Percentiles rank a stretch among this genome's conserved stretches.
phyloP scores from a whole-genome alignment of 2,113 vertebrate genomes.

The Rhinoptilus africanus region DNA sequence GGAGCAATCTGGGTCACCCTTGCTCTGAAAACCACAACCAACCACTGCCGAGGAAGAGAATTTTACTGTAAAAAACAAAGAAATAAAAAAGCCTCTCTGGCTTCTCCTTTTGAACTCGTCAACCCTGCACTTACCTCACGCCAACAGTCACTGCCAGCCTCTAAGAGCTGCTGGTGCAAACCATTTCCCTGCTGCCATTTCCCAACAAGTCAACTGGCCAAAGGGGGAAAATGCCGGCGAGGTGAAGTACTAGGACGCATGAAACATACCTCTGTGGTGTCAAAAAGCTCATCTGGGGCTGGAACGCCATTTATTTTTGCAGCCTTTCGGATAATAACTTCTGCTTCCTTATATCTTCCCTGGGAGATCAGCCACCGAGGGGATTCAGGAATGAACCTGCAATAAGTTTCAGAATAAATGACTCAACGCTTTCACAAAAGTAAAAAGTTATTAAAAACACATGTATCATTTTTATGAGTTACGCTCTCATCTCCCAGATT shows the following conservation, averaged over 20 bases:
- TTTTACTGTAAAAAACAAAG: background rate
- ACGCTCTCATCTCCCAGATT: background rate
- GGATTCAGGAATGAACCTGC: constrained; percentile 91
- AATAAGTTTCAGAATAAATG: constrained; percentile 16
- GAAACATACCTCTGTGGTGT: constrained; percentile 72
- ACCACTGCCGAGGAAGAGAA: background rate
- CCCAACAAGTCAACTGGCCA: background rate
- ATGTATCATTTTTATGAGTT: background rate
- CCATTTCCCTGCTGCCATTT: background rate
- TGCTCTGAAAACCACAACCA: constrained; percentile 12
- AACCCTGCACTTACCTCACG: background rate
- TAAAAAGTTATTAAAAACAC: background rate
- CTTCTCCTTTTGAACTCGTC: background rate
- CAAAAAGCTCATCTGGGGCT: constrained; percentile 75
- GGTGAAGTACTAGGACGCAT: background rate
- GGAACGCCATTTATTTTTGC: constrained; percentile 80
- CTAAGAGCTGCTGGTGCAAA: background rate
- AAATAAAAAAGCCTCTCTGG: background rate
- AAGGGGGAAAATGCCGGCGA: background rate
- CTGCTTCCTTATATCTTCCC: constrained; percentile 83
- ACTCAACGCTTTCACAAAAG: background rate
- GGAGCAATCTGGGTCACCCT: background rate
- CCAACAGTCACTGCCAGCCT: background rate
- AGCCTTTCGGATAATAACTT: constrained; percentile 82
- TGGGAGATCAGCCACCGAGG: constrained; percentile 92